Evolutionary conservation across 2,797 vertebrate genomes (phyloP).

Genomic region (Hippocampus kuda): DNA sequence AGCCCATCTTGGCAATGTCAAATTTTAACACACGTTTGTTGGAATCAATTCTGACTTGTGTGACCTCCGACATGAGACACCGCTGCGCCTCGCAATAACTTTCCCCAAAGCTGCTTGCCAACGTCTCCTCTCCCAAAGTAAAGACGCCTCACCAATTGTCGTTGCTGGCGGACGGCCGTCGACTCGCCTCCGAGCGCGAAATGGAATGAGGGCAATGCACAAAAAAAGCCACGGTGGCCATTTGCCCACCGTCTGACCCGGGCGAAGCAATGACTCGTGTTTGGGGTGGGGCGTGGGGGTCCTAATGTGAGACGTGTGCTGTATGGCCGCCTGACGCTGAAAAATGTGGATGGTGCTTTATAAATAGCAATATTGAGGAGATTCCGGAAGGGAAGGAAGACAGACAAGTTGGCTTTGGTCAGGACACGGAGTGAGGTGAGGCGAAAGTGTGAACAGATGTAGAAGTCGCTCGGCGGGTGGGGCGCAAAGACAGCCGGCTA

Average conservation of each 20-base stretch:
- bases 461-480: background rate
- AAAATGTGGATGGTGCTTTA: constrained; percentile 23
- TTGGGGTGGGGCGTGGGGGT: background rate
- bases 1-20: background rate
- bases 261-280: constrained; percentile 23
- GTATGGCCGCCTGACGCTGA: constrained; percentile 14
- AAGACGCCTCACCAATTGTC: constrained; percentile 44
- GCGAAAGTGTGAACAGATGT: too few species aligned
- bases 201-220: constrained; percentile 45
- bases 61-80: constrained; percentile 14
- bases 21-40: background rate
- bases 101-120: constrained; percentile 41
- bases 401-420: too few species aligned
- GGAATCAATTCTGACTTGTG: background rate
- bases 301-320: constrained; percentile 29
- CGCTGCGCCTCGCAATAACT: constrained; percentile 36
- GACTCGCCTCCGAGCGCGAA: constrained; percentile 34
- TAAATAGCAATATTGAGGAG: constrained; percentile 28
- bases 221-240: constrained; percentile 18
- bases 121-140: constrained; percentile 47
- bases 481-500: background rate
- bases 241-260: constrained; percentile 34
- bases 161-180: constrained; percentile 43
- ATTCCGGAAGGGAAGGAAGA: constrained; percentile 22
- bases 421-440: too few species aligned